phyloP scores from a whole-genome alignment of 2,888 invertebrate genomes.

The Dermolepida albohirtum region DNA sequence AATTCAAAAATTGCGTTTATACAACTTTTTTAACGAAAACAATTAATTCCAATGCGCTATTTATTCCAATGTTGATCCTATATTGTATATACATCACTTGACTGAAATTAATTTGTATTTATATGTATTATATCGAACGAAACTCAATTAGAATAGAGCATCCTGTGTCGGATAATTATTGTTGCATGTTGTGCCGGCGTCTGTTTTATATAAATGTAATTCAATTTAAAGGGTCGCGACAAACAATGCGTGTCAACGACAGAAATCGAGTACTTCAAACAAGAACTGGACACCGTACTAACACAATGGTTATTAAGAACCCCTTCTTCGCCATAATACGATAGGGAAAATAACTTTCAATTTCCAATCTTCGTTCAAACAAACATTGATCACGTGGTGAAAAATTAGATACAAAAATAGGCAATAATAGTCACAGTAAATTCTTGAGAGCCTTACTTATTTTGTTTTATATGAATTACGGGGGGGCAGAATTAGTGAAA shows the following conservation, averaged over 20 bases:
- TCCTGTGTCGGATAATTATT: constrained; percentile 23
- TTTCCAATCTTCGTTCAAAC: constrained; percentile 3
- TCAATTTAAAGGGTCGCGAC: constrained; percentile 59
- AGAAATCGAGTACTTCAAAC: constrained; percentile 38
- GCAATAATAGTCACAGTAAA: too few species aligned
- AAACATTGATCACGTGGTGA: too few species aligned
- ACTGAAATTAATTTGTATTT: constrained; percentile 25
- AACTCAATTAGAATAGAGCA: constrained; percentile 28
- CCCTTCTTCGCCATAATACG: constrained; percentile 14
- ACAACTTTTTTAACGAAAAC: too few species aligned
- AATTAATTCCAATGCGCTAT: neutral
- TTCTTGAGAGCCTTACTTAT: too few species aligned
- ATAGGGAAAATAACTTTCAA: constrained; percentile 10
- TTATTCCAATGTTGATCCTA: neutral
- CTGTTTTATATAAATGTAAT: constrained; percentile 56
- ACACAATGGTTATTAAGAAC: constrained; percentile 18
- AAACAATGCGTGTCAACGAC: constrained; percentile 38
- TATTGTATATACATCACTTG: constrained; percentile 6
- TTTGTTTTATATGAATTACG: too few species aligned
- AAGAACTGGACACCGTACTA: constrained; percentile 36
- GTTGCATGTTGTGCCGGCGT: constrained; percentile 36
- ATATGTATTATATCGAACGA: constrained; percentile 17
- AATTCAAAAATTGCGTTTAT: too few species aligned
- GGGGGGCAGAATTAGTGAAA: too few species aligned
- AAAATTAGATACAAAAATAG: too few species aligned